Evolutionary conservation across 1,140 invertebrate species (phyloP), one percentile per base, ranked within the genome.

Genomic region (Neodiprion lecontei): DNA sequence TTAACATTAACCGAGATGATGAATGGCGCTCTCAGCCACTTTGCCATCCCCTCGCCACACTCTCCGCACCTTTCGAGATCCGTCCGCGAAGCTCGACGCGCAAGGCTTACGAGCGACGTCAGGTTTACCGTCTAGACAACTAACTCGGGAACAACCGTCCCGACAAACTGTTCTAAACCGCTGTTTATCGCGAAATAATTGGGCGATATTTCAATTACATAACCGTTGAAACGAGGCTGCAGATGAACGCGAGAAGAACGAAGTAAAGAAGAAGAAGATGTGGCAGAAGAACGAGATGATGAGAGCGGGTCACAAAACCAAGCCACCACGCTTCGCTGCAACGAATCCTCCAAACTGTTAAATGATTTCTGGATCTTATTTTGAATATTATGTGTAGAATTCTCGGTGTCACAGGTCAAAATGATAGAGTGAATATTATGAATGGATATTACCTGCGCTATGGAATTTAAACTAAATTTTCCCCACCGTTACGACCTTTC

Each of bases 131-230:
- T 69, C 67, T 69, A 21, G 67, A 69, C 21, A 47, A 69, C 21
- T 47, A 47, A 23, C 11, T 69, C 40, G 40, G 23, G 40, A 69
- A 69, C 12, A 69, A 69, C 11, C 23, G 10, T 11, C 12, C 67
- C n/a, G 67, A 47, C 67, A 69, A 69, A 69, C 67, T 69, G 12
- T 69, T 14, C 40, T 69, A 14, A 47, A 69, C 67, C 67, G 3
- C 67, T 69, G 7, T 69, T 69, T 69, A 69, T 69, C 40, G 67
- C 23, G 28, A 69, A 69, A 69, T 47, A 69, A 69, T 12, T 69
- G 7, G 67, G 40, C 4, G 21, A 23, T 69, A 69, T 69, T 69
- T 69, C 67, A 69, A 17, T 69, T 69, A 69, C 21, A 40, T 40
- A 40, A 40, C 28, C 28, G 28, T 40, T 40, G 28, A 40, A 40